phyloP scores from a whole-genome alignment of 2,888 invertebrate genomes.

The Hirtodrosophila alboralis region DNA sequence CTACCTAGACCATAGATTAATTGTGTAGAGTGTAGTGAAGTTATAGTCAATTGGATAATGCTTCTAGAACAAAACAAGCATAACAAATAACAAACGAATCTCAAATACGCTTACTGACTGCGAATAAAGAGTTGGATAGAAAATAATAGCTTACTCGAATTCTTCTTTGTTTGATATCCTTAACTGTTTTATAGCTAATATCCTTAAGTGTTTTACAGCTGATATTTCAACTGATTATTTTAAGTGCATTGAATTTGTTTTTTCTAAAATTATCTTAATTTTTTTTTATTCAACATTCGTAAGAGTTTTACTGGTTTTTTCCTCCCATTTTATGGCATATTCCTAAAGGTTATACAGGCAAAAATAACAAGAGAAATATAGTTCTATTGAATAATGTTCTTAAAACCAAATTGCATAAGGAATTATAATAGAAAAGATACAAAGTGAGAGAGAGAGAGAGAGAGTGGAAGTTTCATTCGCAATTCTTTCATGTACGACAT shows the following conservation, averaged over 20 bases:
- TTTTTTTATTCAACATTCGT: neutral
- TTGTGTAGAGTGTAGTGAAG: conserved; percentile 50
- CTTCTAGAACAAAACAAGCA: conserved; percentile 19
- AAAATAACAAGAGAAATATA: too few species aligned
- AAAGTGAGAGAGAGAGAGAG: too few species aligned
- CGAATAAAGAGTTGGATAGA: too few species aligned
- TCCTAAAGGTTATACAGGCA: too few species aligned
- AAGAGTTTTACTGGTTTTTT: neutral
- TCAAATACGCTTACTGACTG: conserved; percentile 17
- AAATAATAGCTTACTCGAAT: neutral
- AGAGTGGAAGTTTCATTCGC: too few species aligned
- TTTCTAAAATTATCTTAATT: neutral
- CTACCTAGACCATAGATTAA: conserved; percentile 66
- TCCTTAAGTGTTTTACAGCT: neutral
- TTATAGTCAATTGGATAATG: conserved; percentile 41
- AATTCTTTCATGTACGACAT: neutral
- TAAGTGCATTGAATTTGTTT: too few species aligned
- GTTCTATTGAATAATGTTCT: too few species aligned
- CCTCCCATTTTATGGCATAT: too few species aligned
- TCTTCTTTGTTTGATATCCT: neutral
- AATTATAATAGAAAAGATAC: too few species aligned
- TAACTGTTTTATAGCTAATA: conserved; percentile 1
- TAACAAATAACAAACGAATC: conserved; percentile 7
- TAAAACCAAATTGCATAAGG: too few species aligned
- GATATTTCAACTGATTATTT: too few species aligned